Evolutionary conservation across 2,888 invertebrate genomes (phyloP).

Genomic region (Pheosia tremula): DNA sequence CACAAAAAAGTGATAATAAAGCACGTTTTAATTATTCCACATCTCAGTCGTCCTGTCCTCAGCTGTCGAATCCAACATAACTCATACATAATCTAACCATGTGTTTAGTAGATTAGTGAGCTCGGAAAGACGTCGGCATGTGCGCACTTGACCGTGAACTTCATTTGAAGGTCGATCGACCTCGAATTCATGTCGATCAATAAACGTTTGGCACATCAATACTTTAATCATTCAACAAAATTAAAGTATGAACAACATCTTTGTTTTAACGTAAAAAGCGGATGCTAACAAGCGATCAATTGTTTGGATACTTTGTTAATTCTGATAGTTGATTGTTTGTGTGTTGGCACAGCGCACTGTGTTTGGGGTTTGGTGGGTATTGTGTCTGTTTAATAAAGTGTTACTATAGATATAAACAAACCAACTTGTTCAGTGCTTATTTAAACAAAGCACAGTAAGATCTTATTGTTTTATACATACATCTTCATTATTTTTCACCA

Average conservation of each 20-base stretch:
- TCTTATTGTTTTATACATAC: neutral
- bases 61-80: slow-evolving; percentile 26
- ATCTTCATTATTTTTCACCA: neutral
- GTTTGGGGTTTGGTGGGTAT: slow-evolving; percentile 6
- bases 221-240: slow-evolving; percentile 20
- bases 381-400: slow-evolving; percentile 9
- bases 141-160: slow-evolving; percentile 44
- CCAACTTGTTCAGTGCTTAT: neutral
- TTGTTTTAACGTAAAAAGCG: slow-evolving; percentile 30
- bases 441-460: neutral
- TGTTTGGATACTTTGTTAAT: slow-evolving; percentile 34
- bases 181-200: slow-evolving; percentile 36
- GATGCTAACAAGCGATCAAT: slow-evolving; percentile 27
- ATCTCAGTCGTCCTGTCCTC: slow-evolving; percentile 23
- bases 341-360: slow-evolving; percentile 16
- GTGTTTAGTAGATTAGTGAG: slow-evolving; percentile 40
- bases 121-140: slow-evolving; percentile 37
- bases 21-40: slow-evolving; percentile 22
- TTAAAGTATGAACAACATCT: slow-evolving; percentile 31
- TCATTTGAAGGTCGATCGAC: slow-evolving; percentile 34
- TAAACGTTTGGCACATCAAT: slow-evolving; percentile 18
- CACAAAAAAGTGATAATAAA: slow-evolving; percentile 15
- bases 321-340: slow-evolving; percentile 18
- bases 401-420: neutral
- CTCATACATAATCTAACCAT: slow-evolving; percentile 21